Base-by-base conservation (phyloP, 2,888 invertebrate genomes). In the Athalia rosae region DNA sequence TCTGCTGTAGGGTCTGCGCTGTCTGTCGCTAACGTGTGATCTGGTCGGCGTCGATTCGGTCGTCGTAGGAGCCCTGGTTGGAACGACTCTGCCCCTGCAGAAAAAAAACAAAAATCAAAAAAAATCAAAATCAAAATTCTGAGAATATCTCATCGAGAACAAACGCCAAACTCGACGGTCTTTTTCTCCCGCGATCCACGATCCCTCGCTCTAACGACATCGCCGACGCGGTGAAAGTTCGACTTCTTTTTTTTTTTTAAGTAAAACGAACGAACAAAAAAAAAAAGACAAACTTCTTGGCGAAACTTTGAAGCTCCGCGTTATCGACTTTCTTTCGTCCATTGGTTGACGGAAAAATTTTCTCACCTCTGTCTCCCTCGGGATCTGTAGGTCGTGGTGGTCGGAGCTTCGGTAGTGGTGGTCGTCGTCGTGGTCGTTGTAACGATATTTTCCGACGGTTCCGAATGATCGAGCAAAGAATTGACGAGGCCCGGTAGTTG, bases 401-500 rank as follows among this genome's bases (percentile, higher is more conserved):
- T 83, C 1, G 83, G 82, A 0, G 85, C 83, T 11, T 62, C 76
- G 58, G 62, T 28, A 2, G 78, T 78, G 1, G 87, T 82, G 2
- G 84, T 82, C 4, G 87, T 80, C 3, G 86, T 82, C 4, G 86
- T 81, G 0, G 86, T 82, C 4, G 85, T 83, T 1, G 85, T 81
- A 45, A 79, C 79, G 61, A 78, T 69, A 59, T 77, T 74, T 71
- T 78, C 76, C 79, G 79, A 79, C 67, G 78, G 76, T 63, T 82
- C 83, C 50, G 88, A 86, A 79, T 91, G 90, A 79, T 93, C 93
- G 81, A 93, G 90, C 50, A 94, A 87, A 48, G 93, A 92, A 83
- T 93, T 93, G 0, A 94, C 92, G 43, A 93, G 86, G 0, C 92
- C 92, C 1, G 93, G 93, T 47, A 93, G 89, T 80, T 92, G 92